These are phyloP conservation scores for Hippocampus kuda DNA, from an alignment of 2,797 vertebrate species.

Conservation along the genomic window DNA sequence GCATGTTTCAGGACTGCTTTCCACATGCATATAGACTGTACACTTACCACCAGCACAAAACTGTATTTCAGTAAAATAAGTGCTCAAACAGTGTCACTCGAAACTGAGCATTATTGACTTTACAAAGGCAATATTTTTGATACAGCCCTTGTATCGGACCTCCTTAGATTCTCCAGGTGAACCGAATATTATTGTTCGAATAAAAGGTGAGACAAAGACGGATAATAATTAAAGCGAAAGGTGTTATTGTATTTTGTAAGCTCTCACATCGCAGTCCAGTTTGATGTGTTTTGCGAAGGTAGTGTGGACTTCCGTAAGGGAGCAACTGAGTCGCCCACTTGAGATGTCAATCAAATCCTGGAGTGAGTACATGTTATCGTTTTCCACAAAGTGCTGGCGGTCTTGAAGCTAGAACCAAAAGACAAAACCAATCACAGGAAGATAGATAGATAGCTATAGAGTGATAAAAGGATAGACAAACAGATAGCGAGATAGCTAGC, in stretches of 20 bases:
- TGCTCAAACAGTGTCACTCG: not conserved
- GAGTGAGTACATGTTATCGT: conserved; percentile 95
- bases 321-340: conserved; percentile 81
- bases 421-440: not conserved
- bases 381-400: conserved; percentile 97
- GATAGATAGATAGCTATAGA: too few species aligned
- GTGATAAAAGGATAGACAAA: too few species aligned
- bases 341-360: conserved; percentile 90
- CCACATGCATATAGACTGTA: not conserved
- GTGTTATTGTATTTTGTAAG: conserved; percentile 1
- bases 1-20: not conserved
- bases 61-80: not conserved
- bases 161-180: not conserved
- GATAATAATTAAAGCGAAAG: not conserved
- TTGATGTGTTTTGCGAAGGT: conserved; percentile 98
- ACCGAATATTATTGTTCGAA: not conserved
- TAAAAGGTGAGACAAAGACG: not conserved
- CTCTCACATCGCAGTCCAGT: conserved; percentile 88
- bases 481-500: too few species aligned
- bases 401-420: conserved; percentile 78
- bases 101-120: not conserved
- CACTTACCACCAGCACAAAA: not conserved
- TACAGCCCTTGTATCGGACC: not conserved
- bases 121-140: not conserved
- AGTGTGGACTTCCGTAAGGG: conserved; percentile 90